Evolutionary conservation across 1,140 invertebrate species (phyloP).

Genomic region (Drosophila dunni): DNA sequence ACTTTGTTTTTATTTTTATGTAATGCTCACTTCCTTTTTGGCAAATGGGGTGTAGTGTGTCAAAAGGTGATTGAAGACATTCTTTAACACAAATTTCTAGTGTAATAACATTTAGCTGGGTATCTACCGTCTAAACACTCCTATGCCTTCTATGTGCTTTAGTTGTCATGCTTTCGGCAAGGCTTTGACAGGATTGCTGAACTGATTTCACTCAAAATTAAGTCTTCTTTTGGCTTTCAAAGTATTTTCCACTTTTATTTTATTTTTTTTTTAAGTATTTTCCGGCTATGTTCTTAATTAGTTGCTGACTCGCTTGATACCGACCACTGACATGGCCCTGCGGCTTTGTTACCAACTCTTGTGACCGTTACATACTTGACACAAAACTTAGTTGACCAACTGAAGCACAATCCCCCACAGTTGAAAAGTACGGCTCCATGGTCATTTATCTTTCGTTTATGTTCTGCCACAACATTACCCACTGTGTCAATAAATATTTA

Average conservation of each 20-base stretch:
- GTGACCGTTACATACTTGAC: conserved; percentile 4
- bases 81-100: too few relatives aligned
- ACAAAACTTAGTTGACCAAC: conserved; percentile 37
- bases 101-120: too few relatives aligned
- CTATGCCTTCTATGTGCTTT: not conserved
- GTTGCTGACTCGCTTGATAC: conserved; percentile 43
- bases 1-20: conserved; percentile 6
- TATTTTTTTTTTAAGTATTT: not conserved
- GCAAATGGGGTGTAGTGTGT: not conserved
- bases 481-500: conserved; percentile 31
- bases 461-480: conserved; percentile 40
- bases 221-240: not conserved
- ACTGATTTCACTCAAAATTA: not conserved
- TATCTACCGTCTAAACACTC: not conserved
- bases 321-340: conserved; percentile 28
- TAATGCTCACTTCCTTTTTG: not conserved
- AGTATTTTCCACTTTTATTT: not conserved
- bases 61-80: not conserved
- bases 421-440: not conserved
- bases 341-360: conserved; percentile 36
- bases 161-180: not conserved
- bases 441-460: conserved; percentile 61
- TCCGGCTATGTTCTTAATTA: conserved; percentile 58
- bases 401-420: conserved; percentile 11
- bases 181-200: not conserved